phyloP scores from a whole-genome alignment of 2,888 invertebrate genomes.

The Dastarcus helophoroides region DNA sequence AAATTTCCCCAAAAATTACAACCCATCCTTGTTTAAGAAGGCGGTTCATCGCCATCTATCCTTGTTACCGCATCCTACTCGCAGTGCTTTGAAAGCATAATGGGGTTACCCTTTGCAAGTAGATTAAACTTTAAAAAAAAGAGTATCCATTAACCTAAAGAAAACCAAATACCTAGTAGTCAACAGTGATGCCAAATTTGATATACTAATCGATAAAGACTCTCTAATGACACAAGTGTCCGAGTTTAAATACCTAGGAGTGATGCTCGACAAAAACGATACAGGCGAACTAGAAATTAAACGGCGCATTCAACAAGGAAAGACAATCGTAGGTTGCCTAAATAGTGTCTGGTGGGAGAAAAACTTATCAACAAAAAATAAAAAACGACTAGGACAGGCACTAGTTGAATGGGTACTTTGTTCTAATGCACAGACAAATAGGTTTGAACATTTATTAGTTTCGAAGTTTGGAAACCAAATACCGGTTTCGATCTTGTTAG shows the following conservation, averaged over 20 bases:
- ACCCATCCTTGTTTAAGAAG: no score
- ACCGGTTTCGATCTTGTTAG: no score
- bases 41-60: no score
- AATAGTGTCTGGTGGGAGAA: conserved; percentile 9
- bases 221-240: conserved; percentile 5
- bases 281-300: conserved; percentile 7
- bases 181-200: conserved; percentile 4
- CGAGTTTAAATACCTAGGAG: conserved; percentile 8
- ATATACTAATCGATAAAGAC: conserved; percentile 7
- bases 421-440: no score
- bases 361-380: conserved; percentile 6
- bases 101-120: no score
- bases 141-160: no score
- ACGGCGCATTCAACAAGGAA: conserved; percentile 2
- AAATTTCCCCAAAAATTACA: no score
- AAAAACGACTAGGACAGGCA: conserved; percentile 4
- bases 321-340: conserved; percentile 6
- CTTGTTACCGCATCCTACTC: no score
- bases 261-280: conserved; percentile 6
- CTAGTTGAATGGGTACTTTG: conserved; percentile 1
- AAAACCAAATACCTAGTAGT: conserved; percentile 9
- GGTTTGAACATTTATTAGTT: no score
- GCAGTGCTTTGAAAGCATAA: no score
- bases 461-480: no score
- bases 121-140: no score